Evolutionary conservation across 2,888 invertebrate species (phyloP).

Genomic region (Ormyrus rosae): DNA sequence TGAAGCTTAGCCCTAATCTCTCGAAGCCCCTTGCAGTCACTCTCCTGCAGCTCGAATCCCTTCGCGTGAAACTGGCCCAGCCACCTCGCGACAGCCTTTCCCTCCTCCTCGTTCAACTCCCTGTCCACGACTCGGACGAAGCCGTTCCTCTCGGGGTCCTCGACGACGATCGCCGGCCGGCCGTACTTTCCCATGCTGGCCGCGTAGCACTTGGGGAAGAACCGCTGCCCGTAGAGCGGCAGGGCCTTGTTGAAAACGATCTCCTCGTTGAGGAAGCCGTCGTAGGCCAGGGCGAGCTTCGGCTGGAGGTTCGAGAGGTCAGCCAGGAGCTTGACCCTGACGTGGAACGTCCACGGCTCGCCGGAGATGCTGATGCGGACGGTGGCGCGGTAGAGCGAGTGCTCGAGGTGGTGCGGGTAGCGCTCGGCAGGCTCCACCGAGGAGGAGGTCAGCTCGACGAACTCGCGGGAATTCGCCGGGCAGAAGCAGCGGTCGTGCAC

Average conservation of each 20-base stretch:
- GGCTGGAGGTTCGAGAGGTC: background rate
- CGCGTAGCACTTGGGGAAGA: constrained; percentile 66
- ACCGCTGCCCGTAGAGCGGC: constrained; percentile 57
- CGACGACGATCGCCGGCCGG: constrained; percentile 67
- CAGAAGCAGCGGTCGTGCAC: constrained; percentile 70
- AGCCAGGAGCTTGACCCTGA: constrained; percentile 67
- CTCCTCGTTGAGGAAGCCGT: constrained; percentile 68
- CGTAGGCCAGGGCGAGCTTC: constrained; percentile 51
- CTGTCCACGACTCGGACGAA: constrained; percentile 57
- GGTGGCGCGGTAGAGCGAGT: constrained; percentile 62
- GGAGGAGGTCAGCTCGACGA: constrained; percentile 65
- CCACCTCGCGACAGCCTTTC: constrained; percentile 61
- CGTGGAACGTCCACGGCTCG: constrained; percentile 60
- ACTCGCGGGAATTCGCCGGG: constrained; percentile 68
- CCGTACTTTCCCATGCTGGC: constrained; percentile 70
- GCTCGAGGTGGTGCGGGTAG: constrained; percentile 31
- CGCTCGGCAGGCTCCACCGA: constrained; percentile 57
- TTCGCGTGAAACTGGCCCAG: constrained; percentile 67
- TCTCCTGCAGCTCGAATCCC: constrained; percentile 63
- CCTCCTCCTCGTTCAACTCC: constrained; percentile 64
- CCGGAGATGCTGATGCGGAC: constrained; percentile 67
- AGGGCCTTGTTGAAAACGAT: constrained; percentile 69
- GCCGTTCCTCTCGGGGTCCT: constrained; percentile 65
- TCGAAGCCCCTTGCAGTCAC: constrained; percentile 62
- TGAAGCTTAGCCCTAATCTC: constrained; percentile 67